A percentile compares a stretch with the other conserved stretches of the same genome.
phyloP scores from a whole-genome alignment of 2,888 invertebrate genomes.

The Ypsolopha sequella region DNA sequence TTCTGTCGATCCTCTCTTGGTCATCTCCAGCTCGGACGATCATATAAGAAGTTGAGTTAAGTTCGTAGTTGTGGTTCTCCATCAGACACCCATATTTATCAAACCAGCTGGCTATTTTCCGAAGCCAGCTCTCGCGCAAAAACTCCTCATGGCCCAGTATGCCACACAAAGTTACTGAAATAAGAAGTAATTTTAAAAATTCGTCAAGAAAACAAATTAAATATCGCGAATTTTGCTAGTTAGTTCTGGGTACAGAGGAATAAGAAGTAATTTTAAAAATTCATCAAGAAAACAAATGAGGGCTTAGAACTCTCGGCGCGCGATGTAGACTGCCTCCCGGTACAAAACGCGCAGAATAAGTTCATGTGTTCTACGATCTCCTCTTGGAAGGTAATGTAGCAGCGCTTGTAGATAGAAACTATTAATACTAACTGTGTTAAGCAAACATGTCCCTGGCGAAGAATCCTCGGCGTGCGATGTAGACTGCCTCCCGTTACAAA shows the following conservation, averaged over 20 bases:
- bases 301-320: slow-evolving; percentile 19
- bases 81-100: slow-evolving; percentile 21
- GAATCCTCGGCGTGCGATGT: slow-evolving; percentile 20
- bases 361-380: slow-evolving; percentile 9
- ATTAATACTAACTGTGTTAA: slow-evolving; percentile 13
- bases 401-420: slow-evolving; percentile 4
- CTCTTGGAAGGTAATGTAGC: too few relatives aligned
- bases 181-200: too few relatives aligned
- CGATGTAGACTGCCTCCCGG: slow-evolving; percentile 18
- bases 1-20: neutral
- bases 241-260: too few relatives aligned
- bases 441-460: slow-evolving; percentile 22
- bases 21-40: neutral
- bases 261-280: too few relatives aligned
- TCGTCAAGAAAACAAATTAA: too few relatives aligned
- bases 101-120: slow-evolving; percentile 24
- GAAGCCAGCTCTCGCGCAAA: slow-evolving; percentile 18
- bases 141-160: slow-evolving; percentile 22
- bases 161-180: slow-evolving; percentile 10
- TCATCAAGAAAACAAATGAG: too few relatives aligned
- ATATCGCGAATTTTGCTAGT: too few relatives aligned
- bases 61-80: slow-evolving; percentile 18
- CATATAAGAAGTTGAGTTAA: slow-evolving; percentile 11
- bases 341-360: slow-evolving; percentile 7
- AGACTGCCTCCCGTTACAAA: slow-evolving; percentile 24